phyloP scores from a whole-genome alignment of 2,113 vertebrate genomes.

The Antennarius striatus region DNA sequence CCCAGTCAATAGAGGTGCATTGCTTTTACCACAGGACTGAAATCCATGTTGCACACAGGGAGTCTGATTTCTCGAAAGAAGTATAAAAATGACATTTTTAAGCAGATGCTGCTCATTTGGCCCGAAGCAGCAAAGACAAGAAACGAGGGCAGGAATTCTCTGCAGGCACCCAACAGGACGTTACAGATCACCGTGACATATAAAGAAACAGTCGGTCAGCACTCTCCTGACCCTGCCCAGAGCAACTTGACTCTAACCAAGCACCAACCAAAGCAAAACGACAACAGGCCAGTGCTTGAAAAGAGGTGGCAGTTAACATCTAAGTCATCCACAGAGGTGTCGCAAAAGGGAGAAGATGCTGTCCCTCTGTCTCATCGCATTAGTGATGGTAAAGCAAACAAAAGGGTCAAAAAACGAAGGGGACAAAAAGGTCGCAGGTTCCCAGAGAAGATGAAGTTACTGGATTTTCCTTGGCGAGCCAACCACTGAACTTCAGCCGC shows the following conservation, averaged over 20 bases:
- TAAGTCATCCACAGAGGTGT: not conserved
- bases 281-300: not conserved
- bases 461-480: no score
- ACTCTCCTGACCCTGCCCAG: constrained; percentile 25
- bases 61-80: no score
- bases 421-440: no score
- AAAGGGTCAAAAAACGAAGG: no score
- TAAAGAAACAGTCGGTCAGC: constrained; percentile 1
- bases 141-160: constrained; percentile 25
- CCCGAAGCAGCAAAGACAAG: constrained; percentile 8
- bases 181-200: not conserved
- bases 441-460: no score
- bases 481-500: no score
- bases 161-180: constrained; percentile 9
- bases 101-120: not conserved
- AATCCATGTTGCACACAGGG: no score
- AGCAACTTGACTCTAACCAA: constrained; percentile 19
- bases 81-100: no score
- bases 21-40: no score
- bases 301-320: constrained; percentile 21
- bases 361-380: constrained; percentile 33
- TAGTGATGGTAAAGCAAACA: constrained; percentile 12
- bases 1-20: no score
- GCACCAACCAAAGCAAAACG: constrained; percentile 2
- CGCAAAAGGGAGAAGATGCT: constrained; percentile 36